Conservation (phyloP, 2,888 invertebrate genomes). For the Apotomis betuletana region DNA sequence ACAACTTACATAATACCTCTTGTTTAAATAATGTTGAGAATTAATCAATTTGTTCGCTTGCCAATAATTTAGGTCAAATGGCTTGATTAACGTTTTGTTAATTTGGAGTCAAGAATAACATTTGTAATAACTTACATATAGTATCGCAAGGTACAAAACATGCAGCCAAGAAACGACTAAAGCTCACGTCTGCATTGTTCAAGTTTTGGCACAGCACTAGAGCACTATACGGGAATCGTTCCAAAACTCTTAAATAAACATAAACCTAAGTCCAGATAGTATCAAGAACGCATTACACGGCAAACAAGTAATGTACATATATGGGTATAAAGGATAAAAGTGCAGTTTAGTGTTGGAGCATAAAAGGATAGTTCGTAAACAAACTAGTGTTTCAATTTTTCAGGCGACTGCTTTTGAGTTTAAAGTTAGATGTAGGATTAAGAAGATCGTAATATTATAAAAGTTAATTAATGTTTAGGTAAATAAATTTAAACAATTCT, state of each 20-base stretch:
- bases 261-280: conserved; percentile 33
- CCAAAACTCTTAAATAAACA: conserved; percentile 48
- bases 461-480: too few relatives aligned
- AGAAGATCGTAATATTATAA: neutral
- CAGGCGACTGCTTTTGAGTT: neutral
- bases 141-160: conserved; percentile 11
- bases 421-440: neutral
- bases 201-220: conserved; percentile 62
- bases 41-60: too few relatives aligned
- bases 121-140: neutral
- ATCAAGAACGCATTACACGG: conserved; percentile 35
- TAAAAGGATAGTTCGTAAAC: conserved; percentile 15
- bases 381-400: conserved; percentile 10
- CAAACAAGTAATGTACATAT: conserved; percentile 28
- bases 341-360: conserved; percentile 22
- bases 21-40: too few relatives aligned
- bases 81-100: too few relatives aligned
- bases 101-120: neutral
- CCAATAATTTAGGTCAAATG: too few relatives aligned
- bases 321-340: conserved; percentile 22
- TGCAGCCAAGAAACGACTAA: conserved; percentile 30
- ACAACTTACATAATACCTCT: too few relatives aligned
- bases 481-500: too few relatives aligned
- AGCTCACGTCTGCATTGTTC: conserved; percentile 59
- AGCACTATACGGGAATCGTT: conserved; percentile 53